A percentile compares a stretch with the other conserved stretches of the same genome.
Evolutionary conservation across 2,888 invertebrate genomes (phyloP).

Genomic region (Sarcophaga rosellei): DNA sequence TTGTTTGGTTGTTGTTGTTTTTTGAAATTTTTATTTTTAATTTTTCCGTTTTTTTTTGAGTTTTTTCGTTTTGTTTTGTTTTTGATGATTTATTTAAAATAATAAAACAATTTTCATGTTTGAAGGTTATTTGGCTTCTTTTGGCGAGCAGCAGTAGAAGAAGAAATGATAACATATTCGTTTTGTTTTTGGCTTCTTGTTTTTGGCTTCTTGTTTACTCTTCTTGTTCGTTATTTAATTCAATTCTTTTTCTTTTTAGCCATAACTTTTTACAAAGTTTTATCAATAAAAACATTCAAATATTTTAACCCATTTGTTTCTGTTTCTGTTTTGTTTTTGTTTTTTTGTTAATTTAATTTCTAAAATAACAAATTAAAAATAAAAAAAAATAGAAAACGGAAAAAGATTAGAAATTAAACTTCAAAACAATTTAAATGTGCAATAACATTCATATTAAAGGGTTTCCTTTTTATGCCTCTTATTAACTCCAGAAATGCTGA

Average conservation of each 20-base stretch:
- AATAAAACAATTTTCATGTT: slow-evolving; percentile 71
- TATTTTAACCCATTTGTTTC: slow-evolving; percentile 26
- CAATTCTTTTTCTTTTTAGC: slow-evolving; percentile 29
- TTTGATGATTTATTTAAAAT: slow-evolving; percentile 67
- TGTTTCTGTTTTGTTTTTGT: slow-evolving; percentile 41
- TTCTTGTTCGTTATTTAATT: too few species aligned
- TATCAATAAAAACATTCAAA: slow-evolving; percentile 68
- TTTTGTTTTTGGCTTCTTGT: slow-evolving; percentile 26
- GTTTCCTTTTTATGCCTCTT: slow-evolving; percentile 10
- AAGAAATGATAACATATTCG: slow-evolving; percentile 63
- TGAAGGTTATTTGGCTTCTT: slow-evolving; percentile 69
- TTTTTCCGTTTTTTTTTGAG: slow-evolving; percentile 27
- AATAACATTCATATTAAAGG: slow-evolving; percentile 20
- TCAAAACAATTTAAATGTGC: slow-evolving; percentile 47
- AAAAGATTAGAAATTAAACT: slow-evolving; percentile 47
- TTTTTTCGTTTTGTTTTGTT: slow-evolving; percentile 42
- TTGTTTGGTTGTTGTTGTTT: not conserved
- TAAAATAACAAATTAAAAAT: slow-evolving; percentile 33
- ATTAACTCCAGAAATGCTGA: not conserved
- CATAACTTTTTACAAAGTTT: slow-evolving; percentile 65
- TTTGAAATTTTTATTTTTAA: not conserved
- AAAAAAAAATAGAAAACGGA: not conserved
- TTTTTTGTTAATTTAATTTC: slow-evolving; percentile 1
- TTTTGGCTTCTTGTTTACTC: not conserved
- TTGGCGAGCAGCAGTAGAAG: slow-evolving; percentile 28